Percentiles rank a stretch among this genome's conserved stretches.
Evolutionary conservation across 2,888 invertebrate genomes (phyloP).

Genomic region (Philereme transversata): DNA sequence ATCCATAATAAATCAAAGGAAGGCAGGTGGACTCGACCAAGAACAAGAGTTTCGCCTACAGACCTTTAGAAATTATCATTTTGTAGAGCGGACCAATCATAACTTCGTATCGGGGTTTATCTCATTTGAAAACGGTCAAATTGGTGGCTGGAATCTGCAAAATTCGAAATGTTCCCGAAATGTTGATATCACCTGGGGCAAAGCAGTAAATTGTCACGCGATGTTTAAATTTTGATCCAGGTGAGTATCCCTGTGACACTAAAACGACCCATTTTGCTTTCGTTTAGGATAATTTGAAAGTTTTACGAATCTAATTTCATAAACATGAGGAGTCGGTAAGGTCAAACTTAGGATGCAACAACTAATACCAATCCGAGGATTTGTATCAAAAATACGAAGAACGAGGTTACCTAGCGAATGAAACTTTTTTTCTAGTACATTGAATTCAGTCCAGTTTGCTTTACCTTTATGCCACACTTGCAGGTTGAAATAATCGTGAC

Average conservation of each 20-base stretch:
- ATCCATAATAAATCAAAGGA: conserved; percentile 82
- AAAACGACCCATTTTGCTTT: conserved; percentile 26
- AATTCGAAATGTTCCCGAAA: conserved; percentile 52
- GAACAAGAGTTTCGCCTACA: conserved; percentile 77
- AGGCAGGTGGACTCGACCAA: conserved; percentile 79
- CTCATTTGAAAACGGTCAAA: conserved; percentile 39
- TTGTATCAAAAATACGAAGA: no score
- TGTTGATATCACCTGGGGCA: conserved; percentile 43
- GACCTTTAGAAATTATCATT: conserved; percentile 79
- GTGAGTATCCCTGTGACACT: conserved; percentile 30
- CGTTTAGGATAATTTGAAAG: background rate
- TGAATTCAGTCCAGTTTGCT: conserved; percentile 8
- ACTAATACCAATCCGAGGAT: background rate
- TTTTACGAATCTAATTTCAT: conserved; percentile 5
- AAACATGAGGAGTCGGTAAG: conserved; percentile 1
- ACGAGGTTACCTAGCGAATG: background rate
- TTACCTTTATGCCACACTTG: conserved; percentile 40
- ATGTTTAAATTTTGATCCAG: conserved; percentile 41
- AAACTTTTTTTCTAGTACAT: background rate
- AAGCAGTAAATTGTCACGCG: conserved; percentile 55
- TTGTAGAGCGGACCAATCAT: conserved; percentile 45
- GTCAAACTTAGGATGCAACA: background rate
- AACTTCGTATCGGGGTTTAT: conserved; percentile 36
- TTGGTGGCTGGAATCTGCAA: conserved; percentile 56
- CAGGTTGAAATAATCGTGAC: conserved; percentile 72